These are phyloP conservation scores for Recurvirostra avosetta DNA, from an alignment of 2,113 vertebrate species.

Conservation along the genomic window DNA sequence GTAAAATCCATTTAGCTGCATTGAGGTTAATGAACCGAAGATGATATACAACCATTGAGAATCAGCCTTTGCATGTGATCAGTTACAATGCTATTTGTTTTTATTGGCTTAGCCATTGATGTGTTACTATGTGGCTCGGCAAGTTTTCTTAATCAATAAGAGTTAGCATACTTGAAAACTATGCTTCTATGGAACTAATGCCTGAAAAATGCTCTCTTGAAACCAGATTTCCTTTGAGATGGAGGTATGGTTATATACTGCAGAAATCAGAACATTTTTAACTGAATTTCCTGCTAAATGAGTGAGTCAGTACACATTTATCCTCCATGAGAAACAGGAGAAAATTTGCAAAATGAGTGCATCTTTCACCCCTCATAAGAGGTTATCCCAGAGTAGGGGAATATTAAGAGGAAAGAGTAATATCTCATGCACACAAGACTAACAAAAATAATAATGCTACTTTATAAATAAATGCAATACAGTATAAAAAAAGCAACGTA, in stretches of 20 bases:
- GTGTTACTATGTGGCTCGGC: neutral
- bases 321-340: neutral
- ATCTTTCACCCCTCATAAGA: neutral
- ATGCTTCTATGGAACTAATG: neutral
- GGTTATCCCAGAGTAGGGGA: neutral
- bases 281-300: slow-evolving; percentile 4
- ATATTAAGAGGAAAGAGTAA: neutral
- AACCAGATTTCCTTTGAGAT: neutral
- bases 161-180: slow-evolving; percentile 11
- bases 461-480: slow-evolving; percentile 44
- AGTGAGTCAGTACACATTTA: slow-evolving; percentile 3
- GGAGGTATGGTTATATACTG: neutral
- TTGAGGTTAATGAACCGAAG: slow-evolving; percentile 18
- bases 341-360: slow-evolving; percentile 1
- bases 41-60: slow-evolving; percentile 18
- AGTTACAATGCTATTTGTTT: slow-evolving; percentile 41
- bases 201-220: neutral
- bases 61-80: slow-evolving; percentile 25
- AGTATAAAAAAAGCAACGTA: neutral
- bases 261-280: slow-evolving; percentile 12
- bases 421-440: neutral
- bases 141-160: slow-evolving; percentile 16
- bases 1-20: slow-evolving; percentile 47
- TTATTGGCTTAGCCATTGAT: slow-evolving; percentile 40
- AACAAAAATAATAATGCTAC: neutral